Percentiles rank a stretch among this genome's conserved stretches.
These are phyloP conservation scores for Eulithis prunata DNA, from an alignment of 2,888 invertebrate species.

Conservation along the genomic window DNA sequence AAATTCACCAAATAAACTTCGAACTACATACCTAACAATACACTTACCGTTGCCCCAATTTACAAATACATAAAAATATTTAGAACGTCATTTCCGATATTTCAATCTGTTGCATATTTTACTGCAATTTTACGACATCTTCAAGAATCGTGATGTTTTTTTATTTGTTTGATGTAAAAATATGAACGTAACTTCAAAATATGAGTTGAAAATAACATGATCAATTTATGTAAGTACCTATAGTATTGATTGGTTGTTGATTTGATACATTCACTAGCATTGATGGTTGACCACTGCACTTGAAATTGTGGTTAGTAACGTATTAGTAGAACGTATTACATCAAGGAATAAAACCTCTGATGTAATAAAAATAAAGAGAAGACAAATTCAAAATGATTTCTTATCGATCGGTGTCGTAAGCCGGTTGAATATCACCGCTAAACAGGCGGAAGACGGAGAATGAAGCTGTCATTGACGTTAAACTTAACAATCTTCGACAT, in stretches of 20 bases:
- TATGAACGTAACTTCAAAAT: neutral
- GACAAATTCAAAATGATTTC: constrained; percentile 36
- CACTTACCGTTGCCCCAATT: constrained; percentile 33
- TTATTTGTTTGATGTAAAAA: neutral
- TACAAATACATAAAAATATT: constrained; percentile 41
- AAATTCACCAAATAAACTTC: constrained; percentile 13
- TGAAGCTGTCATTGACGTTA: constrained; percentile 66
- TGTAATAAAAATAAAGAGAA: neutral
- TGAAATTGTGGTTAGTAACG: no score
- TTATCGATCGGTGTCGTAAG: constrained; percentile 48
- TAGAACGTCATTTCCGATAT: constrained; percentile 38
- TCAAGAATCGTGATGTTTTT: neutral
- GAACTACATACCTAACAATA: constrained; percentile 24
- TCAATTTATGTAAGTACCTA: no score
- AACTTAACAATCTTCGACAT: constrained; percentile 66
- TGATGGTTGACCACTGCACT: no score
- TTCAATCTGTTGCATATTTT: constrained; percentile 49
- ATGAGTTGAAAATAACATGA: no score
- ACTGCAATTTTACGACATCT: constrained; percentile 51
- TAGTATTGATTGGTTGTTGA: no score
- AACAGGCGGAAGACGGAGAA: constrained; percentile 59
- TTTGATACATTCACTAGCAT: no score
- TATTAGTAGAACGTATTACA: no score
- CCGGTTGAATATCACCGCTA: constrained; percentile 49
- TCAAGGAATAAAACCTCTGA: neutral